Evolutionary conservation across 2,797 vertebrate genomes (phyloP), one percentile per base, ranked within the genome.

Genomic region (Enoplosus armatus): DNA sequence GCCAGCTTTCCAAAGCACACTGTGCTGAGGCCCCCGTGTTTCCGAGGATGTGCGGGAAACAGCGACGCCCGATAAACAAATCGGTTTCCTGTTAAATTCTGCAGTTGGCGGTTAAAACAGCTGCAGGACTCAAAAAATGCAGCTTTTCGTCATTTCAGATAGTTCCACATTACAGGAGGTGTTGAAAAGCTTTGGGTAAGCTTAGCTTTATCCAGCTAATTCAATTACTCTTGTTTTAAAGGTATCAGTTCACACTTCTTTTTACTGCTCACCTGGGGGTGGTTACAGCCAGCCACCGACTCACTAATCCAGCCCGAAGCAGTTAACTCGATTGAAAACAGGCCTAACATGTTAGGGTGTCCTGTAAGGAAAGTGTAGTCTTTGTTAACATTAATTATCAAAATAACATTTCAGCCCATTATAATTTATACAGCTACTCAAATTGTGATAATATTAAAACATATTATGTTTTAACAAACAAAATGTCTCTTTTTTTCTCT

Each of bases 231-330:
- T 83, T 56, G 51, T 88, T 83, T 75, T 75, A 89, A 88, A 81
- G 74, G 80, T 85, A 79, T 91, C 89, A 51, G 22, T 86, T 89
- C 72, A 91, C 88, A 89, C 88, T 68, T 83, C 14, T 63, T 75
- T 91, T 89, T 83, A 87, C 76, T 79, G 85, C 84, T 89, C 79
- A 87, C 85, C 92, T 85, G 76, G 77, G 77, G 75, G 77, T 41
- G 29, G 71, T 92, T 82, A 85, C 71, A 79, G 69, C 22, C 50
- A 31, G 61, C 72, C 64, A 43, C 56, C 6, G 47, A 60, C 59
- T 26, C 8, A 3, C 71, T 73, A 29, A 80, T 77, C 79, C 79
- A 74, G 69, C 77, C 78, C 43, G 81, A 70, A 72, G 77, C 69
- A 65, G 72, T 84, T 75, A 45, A 37, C 26, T 2, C 64, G 51